These are phyloP conservation scores for Clinocottus analis DNA, from an alignment of 2,113 vertebrate species.

Conservation along the genomic window DNA sequence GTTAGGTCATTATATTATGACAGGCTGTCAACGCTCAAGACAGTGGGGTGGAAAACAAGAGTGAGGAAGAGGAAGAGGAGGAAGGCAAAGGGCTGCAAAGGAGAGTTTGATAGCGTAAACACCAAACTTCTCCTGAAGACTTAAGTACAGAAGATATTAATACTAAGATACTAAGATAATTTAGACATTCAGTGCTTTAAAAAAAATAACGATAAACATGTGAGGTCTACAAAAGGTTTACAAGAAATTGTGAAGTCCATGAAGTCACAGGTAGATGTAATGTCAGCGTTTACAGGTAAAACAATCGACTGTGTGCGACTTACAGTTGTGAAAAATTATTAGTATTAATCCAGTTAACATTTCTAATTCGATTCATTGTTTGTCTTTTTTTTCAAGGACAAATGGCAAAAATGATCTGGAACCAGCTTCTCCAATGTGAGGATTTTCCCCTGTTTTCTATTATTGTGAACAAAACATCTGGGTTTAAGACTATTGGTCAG, in stretches of 20 bases:
- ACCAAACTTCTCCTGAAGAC: constrained; percentile 30
- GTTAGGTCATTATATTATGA: constrained; percentile 80
- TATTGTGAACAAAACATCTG: not conserved
- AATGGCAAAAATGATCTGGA: not conserved
- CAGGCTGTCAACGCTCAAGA: constrained; percentile 72
- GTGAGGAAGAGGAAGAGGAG: constrained; percentile 19
- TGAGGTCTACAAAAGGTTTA: not conserved
- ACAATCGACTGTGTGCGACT: not conserved
- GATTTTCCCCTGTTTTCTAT: not conserved
- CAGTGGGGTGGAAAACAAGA: constrained; percentile 46
- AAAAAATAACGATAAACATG: not conserved
- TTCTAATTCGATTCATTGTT: not conserved
- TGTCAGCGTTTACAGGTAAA: not conserved
- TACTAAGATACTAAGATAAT: not conserved
- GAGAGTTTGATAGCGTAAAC: constrained; percentile 37
- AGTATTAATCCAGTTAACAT: not conserved
- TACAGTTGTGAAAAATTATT: not conserved
- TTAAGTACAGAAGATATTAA: not conserved
- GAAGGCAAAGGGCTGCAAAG: constrained; percentile 33
- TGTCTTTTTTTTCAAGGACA: not conserved
- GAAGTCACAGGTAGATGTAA: not conserved
- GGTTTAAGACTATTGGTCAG: not conserved
- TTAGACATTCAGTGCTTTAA: not conserved
- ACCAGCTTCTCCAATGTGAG: not conserved
- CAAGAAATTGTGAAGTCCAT: not conserved